Evolutionary conservation across 2,797 vertebrate species (phyloP), one percentile per base, ranked within the genome.

Genomic region (Podargus strigoides): DNA sequence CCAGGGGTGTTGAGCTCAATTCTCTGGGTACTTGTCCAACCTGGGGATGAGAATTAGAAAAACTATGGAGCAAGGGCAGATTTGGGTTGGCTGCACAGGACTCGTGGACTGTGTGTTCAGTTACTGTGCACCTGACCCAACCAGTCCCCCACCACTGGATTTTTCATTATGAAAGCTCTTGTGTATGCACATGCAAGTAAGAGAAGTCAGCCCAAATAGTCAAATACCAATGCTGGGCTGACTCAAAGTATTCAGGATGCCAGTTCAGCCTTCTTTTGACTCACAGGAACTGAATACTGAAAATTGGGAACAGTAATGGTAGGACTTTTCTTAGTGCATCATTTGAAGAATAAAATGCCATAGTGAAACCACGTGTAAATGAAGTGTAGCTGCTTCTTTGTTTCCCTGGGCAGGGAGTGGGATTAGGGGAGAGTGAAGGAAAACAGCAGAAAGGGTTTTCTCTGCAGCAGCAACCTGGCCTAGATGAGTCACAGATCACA

Each of bases 401-500:
- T 72, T 72, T 76, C 64, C 37, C 44, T 39, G 34, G 44, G 47
- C 50, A 37, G 30, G 36, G 75, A 63, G 42, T 14, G 4, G 13
- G 32, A 28, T 11, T 72, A 55, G 58, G 32, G 46, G 52, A 85
- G 36, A 55, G n/a, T 22, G 69, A 66, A 81, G 52, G 46, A 76
- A 59, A 81, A 42, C 41, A 60, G 81, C 27, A 49, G 59, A 37
- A 36, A 62, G 76, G 75, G 59, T 42, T 91, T 91, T 77, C 42
- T 62, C 55, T 94, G 89, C 80, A 24, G 75, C 70, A 85, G 53
- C 53, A 68, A 36, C 59, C 80, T 91, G 85, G 80, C 75, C 79
- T 76, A 30, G 75, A 85, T 94, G 92, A 94, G 70, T 94, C 92
- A 76, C 80, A 37, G 53, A 88, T 90, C 88, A 91, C 89, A 85